Evolutionary conservation across 2,888 invertebrate species (phyloP), one percentile per base, ranked within the genome.

Genomic region (Anthoptus insignis): DNA sequence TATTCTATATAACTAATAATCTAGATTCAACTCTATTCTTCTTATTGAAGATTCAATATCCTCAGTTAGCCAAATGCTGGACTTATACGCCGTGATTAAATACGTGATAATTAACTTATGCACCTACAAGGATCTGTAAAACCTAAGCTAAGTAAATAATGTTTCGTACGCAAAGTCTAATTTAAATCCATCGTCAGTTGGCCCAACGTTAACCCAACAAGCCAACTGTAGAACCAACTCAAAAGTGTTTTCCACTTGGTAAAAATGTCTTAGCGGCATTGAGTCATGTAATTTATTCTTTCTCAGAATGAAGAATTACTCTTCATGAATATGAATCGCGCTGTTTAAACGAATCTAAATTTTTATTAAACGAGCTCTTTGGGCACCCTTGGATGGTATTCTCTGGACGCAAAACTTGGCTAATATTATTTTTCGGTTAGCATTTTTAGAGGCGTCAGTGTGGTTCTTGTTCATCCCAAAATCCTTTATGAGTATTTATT

Each of bases 291-390:
- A 78, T 75, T 73, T 76, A 80, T 81, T 78, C 76, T 67, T 68
- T 64, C 74, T 69, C 67, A 66, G 69, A 73, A 70, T 77, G 78
- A 81, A 77, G 80, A 80, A 83, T 84, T 80, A 79, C 79, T 77
- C 76, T 81, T 81, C 83, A 83, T 83, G 85, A 83, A 82, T 85
- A 83, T 83, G 83, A 84, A 84, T 81, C 76, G 77, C 79, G 79
- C 79, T 81, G 81, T 82, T 81, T 82, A 81, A 83, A 82, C 75
- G 77, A 50, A 64, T 64, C 49, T 57, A 64, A 64, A 57, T 57
- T 64, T 64, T 64, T 64, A 64, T 64, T 57, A 64, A 57, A 64
- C 63, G 56, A 57, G 57, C 50, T 63, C 56, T 56, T 49, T 63
- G 47, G 52, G n/a, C 34, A 9, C 42, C 54, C 49, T 16, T 49